Evolutionary conservation across 1,140 invertebrate species (phyloP), one percentile per base, ranked within the genome.

Genomic region (Belonocnema kinseyi): DNA sequence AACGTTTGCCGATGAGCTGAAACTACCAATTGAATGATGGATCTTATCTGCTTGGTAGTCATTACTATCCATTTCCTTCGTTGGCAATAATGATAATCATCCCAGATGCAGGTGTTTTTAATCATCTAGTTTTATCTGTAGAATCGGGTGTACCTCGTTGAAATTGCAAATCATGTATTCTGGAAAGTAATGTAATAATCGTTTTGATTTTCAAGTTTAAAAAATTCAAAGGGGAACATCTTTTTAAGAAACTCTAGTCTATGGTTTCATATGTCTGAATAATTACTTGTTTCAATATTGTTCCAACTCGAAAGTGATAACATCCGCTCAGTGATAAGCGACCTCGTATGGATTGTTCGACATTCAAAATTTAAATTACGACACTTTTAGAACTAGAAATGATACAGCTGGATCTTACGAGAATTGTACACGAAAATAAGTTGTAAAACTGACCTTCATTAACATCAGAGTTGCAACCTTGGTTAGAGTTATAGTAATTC

Each of bases 61-160:
- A 66, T 66, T 66, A 66, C 40, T 66, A 46, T 26, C 61, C 26
- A 66, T 40, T 66, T 66, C 26, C 61, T 66, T 66, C 26, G 26
- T 66, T 66, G 61, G 4, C 40, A 21, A 40, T 66, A 26, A 46
- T 46, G 14, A 40, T 46, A 40, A 66, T 66, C 26, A 40, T n/a
- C 61, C 10, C 26, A 66, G 61, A 21, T 66, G 61, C 13, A 40
- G 33, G 40, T 40, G 58, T 16, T 14, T 33, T 16, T 14, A 10
- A 46, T 66, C 14, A 66, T 46, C n/a, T 46, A 7, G 17, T 33
- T 33, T 33, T 33, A 66, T 66, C 33, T 33, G 26, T 7, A 6
- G 5, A 11, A 33, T 66, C 58, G 12, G 16, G 58, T 4, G 7
- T 6, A 66, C 13, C 3, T 14, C 17, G 16, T 16, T 12, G 13